Evolutionary conservation across 2,888 invertebrate species (phyloP), one percentile per base, ranked within the genome.

Genomic region (Zygogramma bicolorata): DNA sequence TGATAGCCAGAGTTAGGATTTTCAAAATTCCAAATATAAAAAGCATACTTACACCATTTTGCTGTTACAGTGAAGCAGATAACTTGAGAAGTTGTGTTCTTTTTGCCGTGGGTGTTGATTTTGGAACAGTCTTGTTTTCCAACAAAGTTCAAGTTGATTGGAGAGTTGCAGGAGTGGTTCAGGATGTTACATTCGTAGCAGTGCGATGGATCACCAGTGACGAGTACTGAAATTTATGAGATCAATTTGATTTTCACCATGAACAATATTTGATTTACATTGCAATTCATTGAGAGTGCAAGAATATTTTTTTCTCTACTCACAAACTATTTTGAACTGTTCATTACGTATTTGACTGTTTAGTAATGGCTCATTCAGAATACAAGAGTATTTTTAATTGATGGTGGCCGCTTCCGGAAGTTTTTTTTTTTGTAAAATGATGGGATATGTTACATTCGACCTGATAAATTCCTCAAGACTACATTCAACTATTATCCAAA

Each of bases 121-220:
- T 60, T 49, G 18, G n/a, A 22, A 25, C 68, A 68, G 15, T 42
- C 42, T n/a, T 68, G 60, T 49, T 22, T 49, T 46, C 31, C 29
- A 31, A 61, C 34, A 2, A 29, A 29, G 22, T 49, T 60, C 27
- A 42, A 10, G 25, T 60, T 49, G 4, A 49, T 42, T 5, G 68
- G 68, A 34, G 46, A 25, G 29, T 60, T 68, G 42, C 68, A 68
- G 8, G 42, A 59, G 15, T 25, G 25, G 27, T 46, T 42, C 31
- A 68, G 31, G 25, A 68, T 31, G 18, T 59, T 68, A 34, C 68
- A 68, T 59, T 68, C 60, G 49, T 68, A 68, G 22, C 68, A 68
- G 25, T 68, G 22, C 5, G 49, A 46, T 15, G 68, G 68, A 34
- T 61, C 61, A 34, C 59, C 49, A 3, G 20, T 8, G 27, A 61